phyloP scores from a whole-genome alignment of 2,113 vertebrate genomes.

The Pomatostomus ruficeps region DNA sequence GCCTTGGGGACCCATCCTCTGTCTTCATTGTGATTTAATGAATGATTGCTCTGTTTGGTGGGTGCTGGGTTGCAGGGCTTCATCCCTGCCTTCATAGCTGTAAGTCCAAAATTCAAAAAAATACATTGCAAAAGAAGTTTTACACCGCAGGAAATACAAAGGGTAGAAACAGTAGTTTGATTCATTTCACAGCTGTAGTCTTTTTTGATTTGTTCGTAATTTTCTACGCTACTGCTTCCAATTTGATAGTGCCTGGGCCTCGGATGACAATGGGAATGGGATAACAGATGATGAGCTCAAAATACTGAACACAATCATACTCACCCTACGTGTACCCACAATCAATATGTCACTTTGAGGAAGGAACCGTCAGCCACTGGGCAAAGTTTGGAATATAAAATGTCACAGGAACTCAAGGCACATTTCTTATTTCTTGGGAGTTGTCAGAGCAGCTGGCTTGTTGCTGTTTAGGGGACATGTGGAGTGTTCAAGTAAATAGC shows the following conservation, averaged over 20 bases:
- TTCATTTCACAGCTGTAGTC: conserved; percentile 71
- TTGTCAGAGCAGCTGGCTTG: background rate
- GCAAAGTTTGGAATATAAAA: conserved; percentile 58
- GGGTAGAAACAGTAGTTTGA: conserved; percentile 34
- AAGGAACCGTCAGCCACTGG: conserved; percentile 52
- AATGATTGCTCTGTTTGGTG: background rate
- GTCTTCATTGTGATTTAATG: background rate
- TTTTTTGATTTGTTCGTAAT: conserved; percentile 73
- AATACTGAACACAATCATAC: conserved; percentile 50
- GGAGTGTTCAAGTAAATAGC: background rate
- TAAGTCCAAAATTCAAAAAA: background rate
- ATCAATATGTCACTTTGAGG: conserved; percentile 67
- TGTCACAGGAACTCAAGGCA: conserved; percentile 21
- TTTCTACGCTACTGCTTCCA: conserved; percentile 75
- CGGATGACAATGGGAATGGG: conserved; percentile 68
- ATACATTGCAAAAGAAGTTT: background rate
- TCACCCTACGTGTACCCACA: conserved; percentile 35
- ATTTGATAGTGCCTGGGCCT: conserved; percentile 69
- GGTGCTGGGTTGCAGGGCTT: background rate
- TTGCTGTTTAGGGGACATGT: background rate
- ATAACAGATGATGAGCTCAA: conserved; percentile 73
- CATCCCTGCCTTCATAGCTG: background rate
- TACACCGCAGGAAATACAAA: conserved; percentile 23
- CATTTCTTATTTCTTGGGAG: conserved; percentile 45
- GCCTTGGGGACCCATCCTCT: background rate